Base-by-base conservation (phyloP, 2,888 invertebrate genomes). In the Myopa tessellatipennis region DNA sequence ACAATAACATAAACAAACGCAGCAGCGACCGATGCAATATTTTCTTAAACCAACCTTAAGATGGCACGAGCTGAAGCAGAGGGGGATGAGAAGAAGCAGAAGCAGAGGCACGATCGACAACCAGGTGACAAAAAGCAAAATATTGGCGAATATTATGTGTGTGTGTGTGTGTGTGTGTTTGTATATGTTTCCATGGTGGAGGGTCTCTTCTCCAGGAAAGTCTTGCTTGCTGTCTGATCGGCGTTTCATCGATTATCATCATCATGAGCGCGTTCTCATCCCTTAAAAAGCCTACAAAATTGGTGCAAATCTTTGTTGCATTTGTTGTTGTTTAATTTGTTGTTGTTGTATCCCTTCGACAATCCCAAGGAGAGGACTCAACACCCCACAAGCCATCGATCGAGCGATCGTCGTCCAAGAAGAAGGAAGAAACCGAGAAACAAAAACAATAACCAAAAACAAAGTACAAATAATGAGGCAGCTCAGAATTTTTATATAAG, bases 41-140 rank as follows among this genome's bases (percentile, higher is more conserved):
- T 45, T 40, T 73, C 63, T 73, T 50, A 18, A 34, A 61, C 50
- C 34, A 61, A 3, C 50, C 74, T 69, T 69, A 69, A 75, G 75
- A 75, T 60, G 75, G 68, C 74, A 74, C 74, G 74, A 67, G 73
- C 73, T 63, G 34, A 36, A 40, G n/a, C 70, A 50, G 26, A 72
- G 45, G 60, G 60, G 18, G 18, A 58, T 58, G 45, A 73, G 60
- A 71, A 4, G 68, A 26, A 34, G 58, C 70, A 4, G 68, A 26
- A 34, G 58, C 70, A 52, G 71, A 18, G 38, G 45, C 55, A 18
- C 18, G 58, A 58, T 38, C 52, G 26, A 65, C 36, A 34, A 67
- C 75, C 75, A 75, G 75, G 75, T 75, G 75, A 75, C 75, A 75
- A 58, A 69, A 68, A 69, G 68, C 69, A 69, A 75, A 75, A 75